phyloP scores from a whole-genome alignment of 2,888 invertebrate species.

The Acheta domesticus region DNA sequence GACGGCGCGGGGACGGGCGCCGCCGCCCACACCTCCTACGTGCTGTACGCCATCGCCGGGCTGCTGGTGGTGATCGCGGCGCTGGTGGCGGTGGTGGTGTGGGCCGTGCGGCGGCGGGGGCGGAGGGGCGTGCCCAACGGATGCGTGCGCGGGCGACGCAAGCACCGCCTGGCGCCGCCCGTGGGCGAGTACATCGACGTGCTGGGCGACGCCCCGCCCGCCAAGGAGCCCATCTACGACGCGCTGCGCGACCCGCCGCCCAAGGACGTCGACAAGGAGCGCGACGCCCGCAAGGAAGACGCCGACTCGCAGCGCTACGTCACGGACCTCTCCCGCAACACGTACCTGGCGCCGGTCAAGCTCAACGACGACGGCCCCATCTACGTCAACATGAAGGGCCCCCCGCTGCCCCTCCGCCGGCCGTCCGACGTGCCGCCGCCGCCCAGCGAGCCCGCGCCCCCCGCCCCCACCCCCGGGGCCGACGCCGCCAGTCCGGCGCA shows the following conservation, averaged over 20 bases:
- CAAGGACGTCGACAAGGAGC: not conserved
- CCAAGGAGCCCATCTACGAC: not conserved
- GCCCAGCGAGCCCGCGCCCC: not conserved
- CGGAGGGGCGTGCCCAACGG: not conserved
- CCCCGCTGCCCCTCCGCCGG: not conserved
- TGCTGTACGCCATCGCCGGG: not conserved
- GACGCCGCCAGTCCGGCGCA: not conserved
- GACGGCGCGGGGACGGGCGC: not conserved
- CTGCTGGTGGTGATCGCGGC: not conserved
- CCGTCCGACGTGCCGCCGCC: not conserved
- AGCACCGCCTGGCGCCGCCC: conserved; percentile 5
- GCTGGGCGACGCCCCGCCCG: not conserved
- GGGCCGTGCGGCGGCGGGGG: not conserved
- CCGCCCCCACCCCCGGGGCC: not conserved
- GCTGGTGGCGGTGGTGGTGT: not conserved
- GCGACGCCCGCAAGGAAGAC: too few species aligned
- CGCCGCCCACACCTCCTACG: not conserved
- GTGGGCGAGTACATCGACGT: not conserved
- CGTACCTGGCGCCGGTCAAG: not conserved
- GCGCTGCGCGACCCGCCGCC: not conserved
- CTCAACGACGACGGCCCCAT: not conserved
- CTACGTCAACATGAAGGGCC: not conserved
- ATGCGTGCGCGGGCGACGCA: not conserved
- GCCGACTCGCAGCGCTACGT: not conserved
- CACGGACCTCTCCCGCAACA: not conserved